Evolutionary conservation across 2,113 vertebrate genomes (phyloP), one percentile per base, ranked within the genome.

Genomic region (Anguilla rostrata): DNA sequence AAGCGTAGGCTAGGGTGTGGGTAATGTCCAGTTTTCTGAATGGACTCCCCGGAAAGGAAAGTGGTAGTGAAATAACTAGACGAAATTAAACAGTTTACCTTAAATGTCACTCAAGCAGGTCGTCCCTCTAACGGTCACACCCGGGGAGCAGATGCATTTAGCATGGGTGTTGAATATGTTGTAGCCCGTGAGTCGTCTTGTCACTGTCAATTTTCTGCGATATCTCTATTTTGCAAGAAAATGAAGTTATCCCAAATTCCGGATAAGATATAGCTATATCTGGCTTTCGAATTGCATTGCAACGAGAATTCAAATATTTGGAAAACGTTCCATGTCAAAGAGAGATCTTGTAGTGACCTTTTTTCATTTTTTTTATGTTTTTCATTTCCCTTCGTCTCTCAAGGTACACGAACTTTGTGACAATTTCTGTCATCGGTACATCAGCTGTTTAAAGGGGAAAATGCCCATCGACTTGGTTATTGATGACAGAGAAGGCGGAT

Each of bases 361-460:
- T 91, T 89, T 90, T 95, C 92, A 86, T n/a, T n/a, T 88, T 88
- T 88, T 89, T 89, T 85, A 75, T 91, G 88, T 75, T 75, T 46
- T 88, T 66, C 22, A 12, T 57, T 91, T 90, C 90, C 90, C 86
- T 86, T 63, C 82, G 79, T 88, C 79, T 14, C 84, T 90, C 81
- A 91, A 99, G 98, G 98, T 98, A 90, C 97, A 99, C 91, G 98
- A 99, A 95, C 95, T 99, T 85, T 99, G 98, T 91, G 98, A 99
- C 95, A 98, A 99, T 96, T 99, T 99, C 96, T 99, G 98, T 93
- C 97, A 98, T 93, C 97, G 98, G 90, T 98, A 99, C 95, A 98
- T 99, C 96, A 98, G 97, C 95, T 99, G 98, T 93, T 97, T 99
- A 95, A 99, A 98, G 93, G 98, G 98, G 86, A 99, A 99, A 93